Evolutionary conservation across 2,888 invertebrate species (phyloP), one percentile per base, ranked within the genome.

Genomic region (Cremastobaeus sp.): DNA sequence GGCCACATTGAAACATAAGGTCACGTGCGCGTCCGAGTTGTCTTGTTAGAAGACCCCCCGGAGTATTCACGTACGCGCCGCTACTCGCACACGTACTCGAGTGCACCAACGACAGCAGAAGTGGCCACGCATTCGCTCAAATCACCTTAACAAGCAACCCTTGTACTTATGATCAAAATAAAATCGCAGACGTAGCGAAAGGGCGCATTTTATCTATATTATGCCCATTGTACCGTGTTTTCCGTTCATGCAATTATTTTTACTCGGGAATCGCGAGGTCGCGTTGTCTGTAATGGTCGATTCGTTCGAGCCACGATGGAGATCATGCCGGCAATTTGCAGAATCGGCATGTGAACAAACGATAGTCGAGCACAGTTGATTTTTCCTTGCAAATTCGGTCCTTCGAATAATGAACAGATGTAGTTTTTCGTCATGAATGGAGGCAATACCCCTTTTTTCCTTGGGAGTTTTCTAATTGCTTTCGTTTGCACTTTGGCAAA

Each of bases 81-180:
- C n/a, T n/a, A 50, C 48, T 68, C 41, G 4, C 20, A 25, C 5
- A 12, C 28, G 30, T 1, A 25, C n/a, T 2, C 34, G 11, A 43
- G 37, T 43, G 28, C 37, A 52, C n/a, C n/a, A 11, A 39, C 35
- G 65, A 50, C 17, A 50, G 57, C 55, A 21, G 34, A 52, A 59
- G 69, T 34, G 52, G 57, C 48, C 47, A 35, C 45, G 48, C 60
- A 71, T 76, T 74, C 69, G 62, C 75, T 71, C 68, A 78, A 75
- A 79, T 78, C 80, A 76, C 79, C 78, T 78, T 81, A 81, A 81
- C 80, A 79, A 80, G 78, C 79, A 73, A 73, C 76, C 76, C 75
- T 70, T 43, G 41, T 62, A 64, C 64, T 74, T 73, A 71, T 69
- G 74, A 71, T 75, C 66, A 71, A 64, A 59, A 62, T 52, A 52